Conservation (phyloP, 2,797 vertebrate genomes). For the Phrynocephalus guinanensis region DNA sequence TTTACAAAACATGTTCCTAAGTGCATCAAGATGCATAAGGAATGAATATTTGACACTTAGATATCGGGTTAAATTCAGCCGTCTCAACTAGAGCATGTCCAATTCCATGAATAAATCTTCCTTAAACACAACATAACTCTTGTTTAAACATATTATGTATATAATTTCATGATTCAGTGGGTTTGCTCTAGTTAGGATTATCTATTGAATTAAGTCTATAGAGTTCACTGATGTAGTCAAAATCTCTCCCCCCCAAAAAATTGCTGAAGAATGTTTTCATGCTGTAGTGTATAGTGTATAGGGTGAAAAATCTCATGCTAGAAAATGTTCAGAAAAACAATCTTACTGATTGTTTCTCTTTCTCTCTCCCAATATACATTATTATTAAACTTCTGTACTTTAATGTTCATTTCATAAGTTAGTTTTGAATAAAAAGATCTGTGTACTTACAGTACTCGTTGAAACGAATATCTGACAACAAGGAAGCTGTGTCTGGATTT, state of each 20-base stretch:
- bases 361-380: not conserved
- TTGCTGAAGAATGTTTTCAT: not conserved
- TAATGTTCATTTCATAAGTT: not conserved
- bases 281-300: not conserved
- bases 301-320: not conserved
- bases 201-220: too few relatives aligned
- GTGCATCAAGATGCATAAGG: not conserved
- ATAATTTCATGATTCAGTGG: not conserved
- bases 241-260: not conserved
- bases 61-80: too few relatives aligned
- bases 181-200: too few relatives aligned
- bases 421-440: conserved; percentile 33
- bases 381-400: not conserved
- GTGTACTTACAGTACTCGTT: conserved; percentile 58
- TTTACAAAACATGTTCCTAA: not conserved
- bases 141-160: not conserved
- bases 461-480: conserved; percentile 33
- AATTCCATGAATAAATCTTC: too few relatives aligned
- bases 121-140: not conserved
- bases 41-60: not conserved
- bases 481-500: conserved; percentile 36
- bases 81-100: too few relatives aligned
- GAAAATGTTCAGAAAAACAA: not conserved
- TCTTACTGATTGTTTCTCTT: not conserved
- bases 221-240: not conserved